Evolutionary conservation across 2,797 vertebrate genomes (phyloP).

Genomic region (Gymnoscopelus microlampas): DNA sequence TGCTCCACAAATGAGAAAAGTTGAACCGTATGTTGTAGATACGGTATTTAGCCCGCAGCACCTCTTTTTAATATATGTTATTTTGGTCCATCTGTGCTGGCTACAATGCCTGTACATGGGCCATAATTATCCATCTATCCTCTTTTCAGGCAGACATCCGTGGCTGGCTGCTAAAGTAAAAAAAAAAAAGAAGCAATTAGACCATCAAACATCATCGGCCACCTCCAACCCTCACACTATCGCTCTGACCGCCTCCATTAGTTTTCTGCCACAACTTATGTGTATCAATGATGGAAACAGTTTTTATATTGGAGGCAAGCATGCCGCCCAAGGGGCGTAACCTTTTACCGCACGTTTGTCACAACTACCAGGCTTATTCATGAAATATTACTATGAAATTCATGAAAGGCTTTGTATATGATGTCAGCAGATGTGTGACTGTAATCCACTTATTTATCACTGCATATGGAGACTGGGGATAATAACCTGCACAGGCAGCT

Average conservation of each 20-base stretch:
- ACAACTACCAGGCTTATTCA: slow-evolving; percentile 31
- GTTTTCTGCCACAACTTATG: slow-evolving; percentile 71
- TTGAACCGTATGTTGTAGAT: too few species aligned
- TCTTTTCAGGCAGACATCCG: slow-evolving; percentile 22
- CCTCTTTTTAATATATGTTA: too few species aligned
- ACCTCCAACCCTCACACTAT: slow-evolving; percentile 64
- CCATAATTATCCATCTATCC: slow-evolving; percentile 11
- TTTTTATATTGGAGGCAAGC: slow-evolving; percentile 51
- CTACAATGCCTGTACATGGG: too few species aligned
- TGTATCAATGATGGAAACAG: slow-evolving; percentile 72
- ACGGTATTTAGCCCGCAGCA: too few species aligned
- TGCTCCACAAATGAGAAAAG: too few species aligned
- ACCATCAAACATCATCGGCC: slow-evolving; percentile 55
- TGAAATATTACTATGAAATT: slow-evolving; percentile 38
- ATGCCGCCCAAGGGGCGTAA: slow-evolving; percentile 31
- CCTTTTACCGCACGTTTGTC: not conserved
- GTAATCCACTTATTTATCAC: slow-evolving; percentile 50
- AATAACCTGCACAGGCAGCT: slow-evolving; percentile 37
- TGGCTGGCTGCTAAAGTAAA: slow-evolving; percentile 17
- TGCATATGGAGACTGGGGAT: slow-evolving; percentile 30
- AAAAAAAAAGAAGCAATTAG: slow-evolving; percentile 59
- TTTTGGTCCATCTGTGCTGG: too few species aligned
- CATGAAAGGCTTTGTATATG: slow-evolving; percentile 49
- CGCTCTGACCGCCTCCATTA: slow-evolving; percentile 51
- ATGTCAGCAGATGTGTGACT: slow-evolving; percentile 36